phyloP scores from a whole-genome alignment of 1,140 invertebrate species.

The Streblospio benedicti region DNA sequence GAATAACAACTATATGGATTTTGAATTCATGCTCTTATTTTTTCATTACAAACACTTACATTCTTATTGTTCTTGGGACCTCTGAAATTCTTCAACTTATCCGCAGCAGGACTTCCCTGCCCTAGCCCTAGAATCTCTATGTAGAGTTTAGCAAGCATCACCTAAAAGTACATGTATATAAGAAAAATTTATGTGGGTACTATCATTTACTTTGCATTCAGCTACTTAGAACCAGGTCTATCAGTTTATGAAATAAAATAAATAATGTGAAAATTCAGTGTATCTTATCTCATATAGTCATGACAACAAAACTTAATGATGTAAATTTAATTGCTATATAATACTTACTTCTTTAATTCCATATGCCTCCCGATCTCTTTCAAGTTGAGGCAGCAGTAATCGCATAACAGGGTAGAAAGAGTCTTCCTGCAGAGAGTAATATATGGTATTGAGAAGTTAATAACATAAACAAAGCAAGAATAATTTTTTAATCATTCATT shows the following conservation, averaged over 20 bases:
- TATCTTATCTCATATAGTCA: not conserved
- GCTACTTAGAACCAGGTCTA: not conserved
- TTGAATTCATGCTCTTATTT: too few species aligned
- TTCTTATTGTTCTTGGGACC: conserved; percentile 43
- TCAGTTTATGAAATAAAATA: not conserved
- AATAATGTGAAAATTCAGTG: not conserved
- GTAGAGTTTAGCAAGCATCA: conserved; percentile 58
- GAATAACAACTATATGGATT: too few species aligned
- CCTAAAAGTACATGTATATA: conserved; percentile 30
- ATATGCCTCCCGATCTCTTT: conserved; percentile 44
- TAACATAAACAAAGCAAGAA: not conserved
- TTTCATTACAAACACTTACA: too few species aligned
- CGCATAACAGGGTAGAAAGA: conserved; percentile 64
- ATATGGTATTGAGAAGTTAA: not conserved
- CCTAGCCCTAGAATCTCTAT: conserved; percentile 61
- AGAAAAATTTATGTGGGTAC: conserved; percentile 2
- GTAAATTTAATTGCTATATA: not conserved
- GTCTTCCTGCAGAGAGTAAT: conserved; percentile 35
- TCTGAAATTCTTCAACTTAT: conserved; percentile 55
- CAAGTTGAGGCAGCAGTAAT: conserved; percentile 61
- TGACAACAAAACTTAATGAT: not conserved
- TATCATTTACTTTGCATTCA: not conserved
- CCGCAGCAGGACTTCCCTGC: conserved; percentile 57
- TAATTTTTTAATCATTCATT: not conserved
- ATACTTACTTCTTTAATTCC: conserved; percentile 43